These are phyloP conservation scores for Actinopyga echinites DNA, from an alignment of 53 echinoderm and acorn worm genomes.

Conservation along the genomic window DNA sequence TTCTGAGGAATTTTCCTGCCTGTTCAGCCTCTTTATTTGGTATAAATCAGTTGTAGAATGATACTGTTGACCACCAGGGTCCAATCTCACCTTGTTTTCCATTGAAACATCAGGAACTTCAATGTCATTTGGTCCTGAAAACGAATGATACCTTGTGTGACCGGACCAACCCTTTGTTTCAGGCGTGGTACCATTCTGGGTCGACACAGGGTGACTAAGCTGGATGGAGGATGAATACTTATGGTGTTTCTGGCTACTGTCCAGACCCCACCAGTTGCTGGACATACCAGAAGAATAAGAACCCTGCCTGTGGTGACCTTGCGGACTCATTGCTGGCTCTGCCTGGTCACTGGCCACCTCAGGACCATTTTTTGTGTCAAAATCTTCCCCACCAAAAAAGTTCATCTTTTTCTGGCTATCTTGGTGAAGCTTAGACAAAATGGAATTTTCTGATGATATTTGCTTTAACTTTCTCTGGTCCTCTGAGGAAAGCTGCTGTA, in stretches of 20 bases:
- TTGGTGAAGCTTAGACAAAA: constrained; percentile 65
- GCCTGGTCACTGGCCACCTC: constrained; percentile 27
- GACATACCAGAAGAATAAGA: constrained; percentile 12
- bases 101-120: constrained; percentile 37
- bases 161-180: not conserved
- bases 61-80: not conserved
- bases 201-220: not conserved
- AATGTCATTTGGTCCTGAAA: not conserved
- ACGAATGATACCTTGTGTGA: constrained; percentile 12
- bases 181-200: constrained; percentile 15
- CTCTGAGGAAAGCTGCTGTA: constrained; percentile 43
- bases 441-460: constrained; percentile 49
- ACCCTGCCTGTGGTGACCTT: constrained; percentile 6
- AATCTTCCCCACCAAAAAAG: constrained; percentile 33
- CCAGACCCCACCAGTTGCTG: not conserved
- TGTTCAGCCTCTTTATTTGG: not conserved
- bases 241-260: not conserved
- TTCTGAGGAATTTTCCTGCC: not conserved
- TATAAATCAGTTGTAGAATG: not conserved
- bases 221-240: not conserved
- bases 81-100: constrained; percentile 27
- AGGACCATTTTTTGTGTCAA: constrained; percentile 31
- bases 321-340: not conserved
- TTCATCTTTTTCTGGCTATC: constrained; percentile 49
- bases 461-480: constrained; percentile 64